Conservation (phyloP, 2,888 invertebrate species). For the Malachius bipustulatus region DNA sequence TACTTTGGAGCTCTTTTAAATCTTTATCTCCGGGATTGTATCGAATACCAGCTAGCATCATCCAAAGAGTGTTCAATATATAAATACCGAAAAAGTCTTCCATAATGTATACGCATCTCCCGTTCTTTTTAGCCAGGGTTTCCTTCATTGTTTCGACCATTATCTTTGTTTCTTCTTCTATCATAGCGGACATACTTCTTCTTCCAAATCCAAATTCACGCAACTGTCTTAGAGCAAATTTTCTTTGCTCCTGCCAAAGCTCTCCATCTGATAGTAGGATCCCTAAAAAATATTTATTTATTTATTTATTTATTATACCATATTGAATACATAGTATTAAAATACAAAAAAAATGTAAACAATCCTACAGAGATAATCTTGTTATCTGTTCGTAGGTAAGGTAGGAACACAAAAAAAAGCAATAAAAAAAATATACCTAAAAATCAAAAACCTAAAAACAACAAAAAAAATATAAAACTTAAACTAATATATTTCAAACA, state of each 20-base stretch:
- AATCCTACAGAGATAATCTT: too few species aligned
- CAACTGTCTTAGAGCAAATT: conserved; percentile 63
- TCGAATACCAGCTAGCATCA: conserved; percentile 68
- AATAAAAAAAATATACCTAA: too few species aligned
- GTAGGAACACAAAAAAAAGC: too few species aligned
- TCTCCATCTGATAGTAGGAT: conserved; percentile 62
- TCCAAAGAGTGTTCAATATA: conserved; percentile 70
- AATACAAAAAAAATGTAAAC: too few species aligned
- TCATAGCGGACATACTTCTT: conserved; percentile 59
- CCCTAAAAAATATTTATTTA: conserved; percentile 18
- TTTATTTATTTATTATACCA: conserved; percentile 2
- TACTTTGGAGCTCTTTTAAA: conserved; percentile 52
- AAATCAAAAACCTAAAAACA: too few species aligned
- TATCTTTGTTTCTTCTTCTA: conserved; percentile 56
- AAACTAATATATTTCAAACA: too few species aligned
- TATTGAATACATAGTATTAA: too few species aligned
- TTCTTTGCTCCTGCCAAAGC: conserved; percentile 53
- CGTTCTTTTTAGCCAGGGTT: conserved; percentile 37
- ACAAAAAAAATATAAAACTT: too few species aligned
- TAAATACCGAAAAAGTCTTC: conserved; percentile 64
- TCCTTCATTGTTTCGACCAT: conserved; percentile 45
- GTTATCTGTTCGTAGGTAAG: too few species aligned
- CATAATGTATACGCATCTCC: conserved; percentile 46
- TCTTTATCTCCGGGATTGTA: conserved; percentile 59
- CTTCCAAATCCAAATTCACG: conserved; percentile 75